Percentiles rank a stretch among this genome's conserved stretches.
Conservation (phyloP, 2,113 vertebrate genomes). For the Erythrocercus mccallii region DNA sequence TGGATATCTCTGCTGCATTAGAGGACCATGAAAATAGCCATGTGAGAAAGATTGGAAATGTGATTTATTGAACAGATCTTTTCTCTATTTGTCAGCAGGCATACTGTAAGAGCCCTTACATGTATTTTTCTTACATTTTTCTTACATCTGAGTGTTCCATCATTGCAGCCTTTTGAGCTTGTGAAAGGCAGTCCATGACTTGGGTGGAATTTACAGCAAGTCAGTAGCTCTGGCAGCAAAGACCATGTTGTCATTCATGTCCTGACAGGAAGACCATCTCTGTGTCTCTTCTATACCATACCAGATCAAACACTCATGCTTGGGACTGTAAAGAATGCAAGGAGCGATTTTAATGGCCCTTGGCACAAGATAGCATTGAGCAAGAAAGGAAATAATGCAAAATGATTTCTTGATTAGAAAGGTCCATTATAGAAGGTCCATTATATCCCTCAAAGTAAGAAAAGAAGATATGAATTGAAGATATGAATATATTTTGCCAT, state of each 20-base stretch:
- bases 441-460: slow-evolving; percentile 42
- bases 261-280: slow-evolving; percentile 52
- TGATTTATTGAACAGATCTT: background rate
- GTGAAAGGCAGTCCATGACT: slow-evolving; percentile 46
- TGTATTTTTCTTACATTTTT: slow-evolving; percentile 41
- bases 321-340: slow-evolving; percentile 59
- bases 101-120: background rate
- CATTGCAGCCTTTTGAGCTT: slow-evolving; percentile 71
- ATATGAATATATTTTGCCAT: slow-evolving; percentile 60
- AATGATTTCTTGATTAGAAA: slow-evolving; percentile 73
- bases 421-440: slow-evolving; percentile 58
- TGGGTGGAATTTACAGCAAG: slow-evolving; percentile 76
- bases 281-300: slow-evolving; percentile 67
- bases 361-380: slow-evolving; percentile 76
- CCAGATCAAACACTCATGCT: slow-evolving; percentile 45
- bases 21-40: background rate
- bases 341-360: slow-evolving; percentile 69
- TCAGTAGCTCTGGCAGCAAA: slow-evolving; percentile 65
- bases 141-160: slow-evolving; percentile 72
- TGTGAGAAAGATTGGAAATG: background rate
- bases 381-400: slow-evolving; percentile 63
- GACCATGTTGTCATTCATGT: slow-evolving; percentile 65
- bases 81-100: background rate
- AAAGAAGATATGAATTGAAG: slow-evolving; percentile 45
- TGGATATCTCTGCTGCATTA: background rate